Percentiles rank a stretch among this genome's conserved stretches.
phyloP scores from a whole-genome alignment of 1,140 invertebrate genomes.

The Gonatopus flavifemur region DNA sequence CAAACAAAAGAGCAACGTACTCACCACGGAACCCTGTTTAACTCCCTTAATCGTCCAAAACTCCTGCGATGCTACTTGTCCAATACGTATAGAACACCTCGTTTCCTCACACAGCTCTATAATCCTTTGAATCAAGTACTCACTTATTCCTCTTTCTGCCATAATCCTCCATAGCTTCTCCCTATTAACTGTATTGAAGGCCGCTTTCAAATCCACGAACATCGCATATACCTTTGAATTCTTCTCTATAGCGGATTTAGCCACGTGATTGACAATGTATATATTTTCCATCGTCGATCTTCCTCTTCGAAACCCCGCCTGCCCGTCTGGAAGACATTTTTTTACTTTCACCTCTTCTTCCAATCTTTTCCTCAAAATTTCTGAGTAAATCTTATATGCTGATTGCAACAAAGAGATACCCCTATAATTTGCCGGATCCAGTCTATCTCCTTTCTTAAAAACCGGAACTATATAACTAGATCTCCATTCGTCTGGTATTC shows the following conservation, averaged over 20 bases:
- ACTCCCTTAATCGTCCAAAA: neutral
- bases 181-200: no score
- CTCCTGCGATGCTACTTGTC: neutral
- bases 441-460: neutral
- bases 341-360: neutral
- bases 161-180: neutral
- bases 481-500: neutral
- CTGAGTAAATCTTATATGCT: neutral
- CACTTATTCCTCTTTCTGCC: neutral
- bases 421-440: neutral
- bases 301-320: neutral
- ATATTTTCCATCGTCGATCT: neutral
- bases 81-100: neutral
- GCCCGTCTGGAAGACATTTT: neutral
- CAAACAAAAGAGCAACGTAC: neutral
- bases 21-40: neutral
- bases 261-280: no score
- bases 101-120: neutral
- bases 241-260: no score
- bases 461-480: neutral
- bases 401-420: neutral
- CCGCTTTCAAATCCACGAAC: no score
- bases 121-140: neutral
- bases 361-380: constrained; percentile 1
- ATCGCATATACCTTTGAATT: no score